Base-by-base conservation (phyloP, 2,113 vertebrate species). In the Dipodomys stephensi region DNA sequence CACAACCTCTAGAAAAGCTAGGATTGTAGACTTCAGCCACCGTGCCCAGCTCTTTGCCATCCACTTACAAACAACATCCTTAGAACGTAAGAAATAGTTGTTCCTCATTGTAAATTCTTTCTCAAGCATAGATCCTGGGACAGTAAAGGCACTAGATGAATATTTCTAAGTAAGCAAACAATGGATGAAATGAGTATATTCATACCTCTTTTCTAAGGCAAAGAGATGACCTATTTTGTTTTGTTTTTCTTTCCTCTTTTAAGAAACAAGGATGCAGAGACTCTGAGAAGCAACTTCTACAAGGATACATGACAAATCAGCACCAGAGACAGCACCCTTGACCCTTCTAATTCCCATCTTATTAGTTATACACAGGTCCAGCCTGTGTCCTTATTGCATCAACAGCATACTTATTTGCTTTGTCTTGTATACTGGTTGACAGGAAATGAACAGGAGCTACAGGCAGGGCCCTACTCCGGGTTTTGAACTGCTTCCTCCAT, bases 381-480 rank as follows among this genome's bases (percentile, higher is more conserved):
- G 19, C 32, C 23, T 86, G 22, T 15, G 67, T 72, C 62, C 22
- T 78, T 8, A 18, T 0, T 74, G 16, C 62, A 87, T 25, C 18
- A 67, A 32, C 53, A 60, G 11, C 73, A 83, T 8, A 12, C 4
- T 0, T 9, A 25, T 18, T 1, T 67, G n/a, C 64, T 32, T 8
- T 1, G 18, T n/a, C 27, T 2, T 27, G 7, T 1, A 6, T 0
- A 0, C 0, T 20, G 4, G 30, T 1, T 25, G 53, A 49, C 12
- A 81, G 68, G 25, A 1, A 1, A 62, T 4, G 10, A 69, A 27
- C 13, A 6, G 53, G 22, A 69, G 4, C 4, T 35, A 19, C 39
- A 67, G 13, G 57, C 35, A 35, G 22, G 72, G 39, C 10, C 20
- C 19, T 18, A 64, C 9, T 27, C 28, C 25, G 46, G n/a, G 10